These are phyloP conservation scores for Trachythela sp. DNA, from an alignment of 64 coral and sea anemone genomes.

Conservation along the genomic window DNA sequence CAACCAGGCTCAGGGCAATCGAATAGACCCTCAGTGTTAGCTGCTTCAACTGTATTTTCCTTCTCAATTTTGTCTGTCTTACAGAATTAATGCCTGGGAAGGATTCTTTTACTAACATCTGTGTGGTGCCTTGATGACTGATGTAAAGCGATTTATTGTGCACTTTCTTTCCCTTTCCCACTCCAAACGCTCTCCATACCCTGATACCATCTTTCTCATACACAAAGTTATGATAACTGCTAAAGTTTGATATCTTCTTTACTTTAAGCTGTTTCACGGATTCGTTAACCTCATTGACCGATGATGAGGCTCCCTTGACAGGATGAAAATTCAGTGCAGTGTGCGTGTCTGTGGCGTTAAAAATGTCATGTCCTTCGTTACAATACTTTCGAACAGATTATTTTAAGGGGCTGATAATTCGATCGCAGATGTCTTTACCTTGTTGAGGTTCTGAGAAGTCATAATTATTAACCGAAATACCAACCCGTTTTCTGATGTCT, in stretches of 20 bases:
- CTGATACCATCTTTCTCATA: slow-evolving; percentile 39
- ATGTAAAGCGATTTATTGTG: slow-evolving; percentile 11
- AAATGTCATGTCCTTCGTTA: slow-evolving; percentile 37
- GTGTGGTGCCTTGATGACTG: slow-evolving; percentile 43
- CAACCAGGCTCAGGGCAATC: slow-evolving; percentile 5
- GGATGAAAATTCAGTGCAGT: slow-evolving; percentile 13
- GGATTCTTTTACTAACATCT: slow-evolving; percentile 21
- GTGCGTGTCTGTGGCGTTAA: slow-evolving; percentile 32
- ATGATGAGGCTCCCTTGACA: slow-evolving; percentile 41
- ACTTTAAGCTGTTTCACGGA: not conserved
- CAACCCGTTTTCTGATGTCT: slow-evolving; percentile 19
- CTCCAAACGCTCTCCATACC: slow-evolving; percentile 14
- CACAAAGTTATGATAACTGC: slow-evolving; percentile 31
- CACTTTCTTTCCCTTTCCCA: slow-evolving; percentile 29
- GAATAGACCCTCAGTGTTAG: not conserved
- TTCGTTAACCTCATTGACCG: slow-evolving; percentile 31
- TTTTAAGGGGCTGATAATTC: slow-evolving; percentile 40
- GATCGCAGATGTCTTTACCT: slow-evolving; percentile 42
- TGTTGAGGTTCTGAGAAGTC: slow-evolving; percentile 36
- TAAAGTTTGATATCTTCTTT: slow-evolving; percentile 42
- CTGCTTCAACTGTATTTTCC: not conserved
- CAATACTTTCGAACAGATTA: slow-evolving; percentile 23
- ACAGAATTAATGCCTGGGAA: not conserved
- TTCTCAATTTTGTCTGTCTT: slow-evolving; percentile 1
- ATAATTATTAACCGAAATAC: not conserved